Evolutionary conservation across 2,888 invertebrate species (phyloP).

Genomic region (Itoplectis maculator): DNA sequence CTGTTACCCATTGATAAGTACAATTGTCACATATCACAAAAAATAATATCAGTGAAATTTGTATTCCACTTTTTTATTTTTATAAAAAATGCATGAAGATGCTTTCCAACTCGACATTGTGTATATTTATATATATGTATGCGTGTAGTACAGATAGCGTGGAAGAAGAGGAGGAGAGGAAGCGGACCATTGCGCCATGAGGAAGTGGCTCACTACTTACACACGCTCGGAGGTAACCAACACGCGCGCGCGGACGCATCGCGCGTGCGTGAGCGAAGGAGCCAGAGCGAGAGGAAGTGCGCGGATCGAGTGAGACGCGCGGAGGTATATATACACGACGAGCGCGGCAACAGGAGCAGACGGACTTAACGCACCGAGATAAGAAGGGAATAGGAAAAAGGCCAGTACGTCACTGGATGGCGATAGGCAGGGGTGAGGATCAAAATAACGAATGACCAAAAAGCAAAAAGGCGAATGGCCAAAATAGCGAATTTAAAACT

Average conservation of each 20-base stretch:
- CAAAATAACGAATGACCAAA: no score
- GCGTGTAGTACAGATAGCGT: constrained; percentile 20
- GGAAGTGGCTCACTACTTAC: constrained; percentile 80
- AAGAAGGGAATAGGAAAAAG: constrained; percentile 44
- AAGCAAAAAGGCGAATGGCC: no score
- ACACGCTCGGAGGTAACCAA: constrained; percentile 72
- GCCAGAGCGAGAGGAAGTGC: constrained; percentile 14
- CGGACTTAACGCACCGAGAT: constrained; percentile 42
- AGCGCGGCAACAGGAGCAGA: constrained; percentile 36
- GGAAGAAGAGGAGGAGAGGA: constrained; percentile 75
- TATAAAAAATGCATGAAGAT: not conserved
- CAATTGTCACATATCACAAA: not conserved
- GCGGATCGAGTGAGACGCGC: constrained; percentile 31
- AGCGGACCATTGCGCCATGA: constrained; percentile 81
- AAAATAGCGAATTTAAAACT: no score
- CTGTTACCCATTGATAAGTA: not conserved
- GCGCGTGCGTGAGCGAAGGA: constrained; percentile 33
- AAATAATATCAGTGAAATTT: not conserved
- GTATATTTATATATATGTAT: not conserved
- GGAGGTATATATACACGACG: constrained; percentile 25
- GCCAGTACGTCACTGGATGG: no score
- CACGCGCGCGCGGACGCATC: constrained; percentile 60
- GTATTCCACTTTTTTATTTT: not conserved
- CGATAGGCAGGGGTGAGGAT: no score
- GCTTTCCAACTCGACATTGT: not conserved